phyloP scores from a whole-genome alignment of 30 jellyfish, hydroid and myxozoan species.

The Catostylus mosaicus region DNA sequence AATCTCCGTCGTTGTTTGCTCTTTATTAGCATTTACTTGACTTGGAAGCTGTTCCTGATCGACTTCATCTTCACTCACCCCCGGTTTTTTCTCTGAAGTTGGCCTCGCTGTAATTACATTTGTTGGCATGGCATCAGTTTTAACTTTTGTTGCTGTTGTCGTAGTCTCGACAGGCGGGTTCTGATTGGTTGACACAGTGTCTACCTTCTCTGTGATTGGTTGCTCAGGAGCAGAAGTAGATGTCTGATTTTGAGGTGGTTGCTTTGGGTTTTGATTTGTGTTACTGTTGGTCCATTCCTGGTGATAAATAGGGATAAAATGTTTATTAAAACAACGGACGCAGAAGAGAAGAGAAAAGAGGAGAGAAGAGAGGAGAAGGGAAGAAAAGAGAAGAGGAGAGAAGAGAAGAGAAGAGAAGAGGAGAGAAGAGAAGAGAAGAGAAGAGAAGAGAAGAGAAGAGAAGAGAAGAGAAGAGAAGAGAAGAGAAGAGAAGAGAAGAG shows the following conservation, averaged over 20 bases:
- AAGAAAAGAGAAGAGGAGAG: too few species aligned
- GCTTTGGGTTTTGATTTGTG: background rate
- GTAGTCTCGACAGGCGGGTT: slow-evolving; percentile 12
- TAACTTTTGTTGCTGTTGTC: slow-evolving; percentile 4
- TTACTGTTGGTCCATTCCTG: background rate
- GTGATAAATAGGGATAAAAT: too few species aligned
- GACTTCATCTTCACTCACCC: background rate
- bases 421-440: too few species aligned
- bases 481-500: too few species aligned
- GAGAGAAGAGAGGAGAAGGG: too few species aligned
- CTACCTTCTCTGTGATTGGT: slow-evolving; percentile 59
- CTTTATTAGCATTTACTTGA: background rate
- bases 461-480: too few species aligned
- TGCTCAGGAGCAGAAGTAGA: slow-evolving; percentile 51
- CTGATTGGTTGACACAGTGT: slow-evolving; percentile 51
- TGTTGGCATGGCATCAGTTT: slow-evolving; percentile 12
- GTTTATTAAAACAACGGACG: too few species aligned
- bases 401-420: too few species aligned
- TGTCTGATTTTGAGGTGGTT: slow-evolving; percentile 43
- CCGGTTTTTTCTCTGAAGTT: background rate
- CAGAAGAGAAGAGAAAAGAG: too few species aligned
- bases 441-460: too few species aligned
- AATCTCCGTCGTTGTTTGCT: background rate
- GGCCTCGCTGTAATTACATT: background rate
- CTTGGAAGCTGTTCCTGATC: slow-evolving; percentile 18